These are phyloP conservation scores for Saturnia japonica DNA, from an alignment of 2,888 invertebrate genomes.

Conservation along the genomic window DNA sequence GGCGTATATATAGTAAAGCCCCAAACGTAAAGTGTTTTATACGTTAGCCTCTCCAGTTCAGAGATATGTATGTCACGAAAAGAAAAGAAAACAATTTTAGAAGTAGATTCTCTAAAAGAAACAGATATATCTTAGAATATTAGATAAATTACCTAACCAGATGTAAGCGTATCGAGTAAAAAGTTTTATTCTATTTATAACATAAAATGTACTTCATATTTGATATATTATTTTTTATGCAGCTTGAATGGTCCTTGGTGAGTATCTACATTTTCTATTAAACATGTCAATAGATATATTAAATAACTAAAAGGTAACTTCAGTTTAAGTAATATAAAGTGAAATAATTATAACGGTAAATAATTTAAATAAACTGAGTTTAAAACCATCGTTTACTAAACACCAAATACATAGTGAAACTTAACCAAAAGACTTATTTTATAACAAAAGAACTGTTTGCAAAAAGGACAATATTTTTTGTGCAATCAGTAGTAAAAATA, in stretches of 20 bases:
- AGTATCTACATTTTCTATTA: background rate
- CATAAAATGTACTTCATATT: no score
- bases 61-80: no score
- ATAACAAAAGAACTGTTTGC: slow-evolving; percentile 53
- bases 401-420: slow-evolving; percentile 27
- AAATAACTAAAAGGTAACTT: background rate
- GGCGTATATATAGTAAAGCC: no score
- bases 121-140: background rate
- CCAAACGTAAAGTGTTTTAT: no score
- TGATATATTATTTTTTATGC: slow-evolving; percentile 2
- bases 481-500: slow-evolving; percentile 70
- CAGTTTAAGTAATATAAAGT: background rate
- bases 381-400: background rate
- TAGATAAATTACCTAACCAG: background rate
- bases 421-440: slow-evolving; percentile 48
- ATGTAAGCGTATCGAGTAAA: no score
- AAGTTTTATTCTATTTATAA: background rate
- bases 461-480: slow-evolving; percentile 64
- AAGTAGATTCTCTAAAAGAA: background rate
- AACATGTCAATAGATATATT: background rate
- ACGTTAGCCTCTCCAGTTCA: no score
- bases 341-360: background rate
- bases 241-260: background rate
- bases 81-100: background rate
- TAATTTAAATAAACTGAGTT: background rate